A percentile compares a stretch with the other conserved stretches of the same genome.
Evolutionary conservation across 2,888 invertebrate species (phyloP).

Genomic region (Argynnis bischoffii): DNA sequence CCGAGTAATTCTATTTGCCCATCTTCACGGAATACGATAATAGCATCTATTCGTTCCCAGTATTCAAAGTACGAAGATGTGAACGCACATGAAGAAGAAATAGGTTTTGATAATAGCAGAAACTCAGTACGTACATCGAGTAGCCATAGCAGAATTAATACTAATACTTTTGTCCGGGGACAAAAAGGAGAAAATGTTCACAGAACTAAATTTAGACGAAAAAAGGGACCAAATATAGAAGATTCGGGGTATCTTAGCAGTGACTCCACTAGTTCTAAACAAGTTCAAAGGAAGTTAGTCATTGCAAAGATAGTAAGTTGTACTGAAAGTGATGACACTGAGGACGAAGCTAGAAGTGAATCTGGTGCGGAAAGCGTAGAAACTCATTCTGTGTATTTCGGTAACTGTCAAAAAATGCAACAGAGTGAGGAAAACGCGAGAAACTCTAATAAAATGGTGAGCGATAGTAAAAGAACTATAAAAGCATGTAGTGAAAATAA

Average conservation of each 20-base stretch:
- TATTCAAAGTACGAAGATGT: slow-evolving; percentile 78
- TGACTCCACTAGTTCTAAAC: slow-evolving; percentile 85
- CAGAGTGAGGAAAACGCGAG: slow-evolving; percentile 52
- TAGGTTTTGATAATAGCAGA: slow-evolving; percentile 48
- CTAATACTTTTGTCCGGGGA: slow-evolving; percentile 68
- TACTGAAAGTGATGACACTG: slow-evolving; percentile 90
- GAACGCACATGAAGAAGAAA: slow-evolving; percentile 44
- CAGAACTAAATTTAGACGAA: slow-evolving; percentile 60
- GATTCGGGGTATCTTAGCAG: slow-evolving; percentile 94
- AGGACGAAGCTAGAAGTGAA: slow-evolving; percentile 91
- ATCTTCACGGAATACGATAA: slow-evolving; percentile 66
- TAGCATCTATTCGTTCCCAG: slow-evolving; percentile 77
- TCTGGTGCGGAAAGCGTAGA: slow-evolving; percentile 94
- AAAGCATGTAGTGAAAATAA: slow-evolving; percentile 32
- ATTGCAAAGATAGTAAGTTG: slow-evolving; percentile 82
- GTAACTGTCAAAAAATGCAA: slow-evolving; percentile 83
- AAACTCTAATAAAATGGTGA: slow-evolving; percentile 38
- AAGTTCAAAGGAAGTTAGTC: slow-evolving; percentile 66
- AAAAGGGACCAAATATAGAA: slow-evolving; percentile 77
- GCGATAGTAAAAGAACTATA: slow-evolving; percentile 38
- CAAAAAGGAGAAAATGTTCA: slow-evolving; percentile 53
- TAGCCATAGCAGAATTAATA: slow-evolving; percentile 55
- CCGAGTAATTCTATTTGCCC: slow-evolving; percentile 54
- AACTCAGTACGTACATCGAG: slow-evolving; percentile 53
- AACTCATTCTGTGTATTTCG: slow-evolving; percentile 93